Base-by-base conservation (phyloP, 2,888 invertebrate species). In the Volucella zonaria region DNA sequence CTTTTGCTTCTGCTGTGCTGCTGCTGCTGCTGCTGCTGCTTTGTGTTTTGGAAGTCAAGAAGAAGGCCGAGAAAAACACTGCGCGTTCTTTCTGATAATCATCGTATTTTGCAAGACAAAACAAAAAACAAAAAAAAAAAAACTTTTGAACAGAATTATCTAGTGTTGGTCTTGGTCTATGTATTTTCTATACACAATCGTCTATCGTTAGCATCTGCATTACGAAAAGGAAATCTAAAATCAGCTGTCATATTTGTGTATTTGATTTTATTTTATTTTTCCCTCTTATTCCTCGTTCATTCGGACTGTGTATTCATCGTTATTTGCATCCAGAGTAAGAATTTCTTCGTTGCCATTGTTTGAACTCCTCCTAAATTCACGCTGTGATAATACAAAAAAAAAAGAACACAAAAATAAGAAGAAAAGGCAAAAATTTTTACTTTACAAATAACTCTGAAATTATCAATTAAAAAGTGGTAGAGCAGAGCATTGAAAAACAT, bases 1-100 rank as follows among this genome's bases (percentile, higher is more conserved):
- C 66, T 82, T 73, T 74, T 54, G 38, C 58, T 68, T 51, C 59
- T 31, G 47, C 54, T 67, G 67, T 54, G 38, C 58, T 68, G 52
- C 59, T 31, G 47, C 54, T 67, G 74, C 79, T 54, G 38, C 58
- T 68, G 52, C 59, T 31, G 47, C 54, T 67, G 74, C 79, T 80
- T 83, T 83, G 80, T 76, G 75, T 78, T 80, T 80, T 76, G 79
- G 64, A 68, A 73, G 40, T 51, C 58, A 64, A 49, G 58, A 47
- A 70, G 54, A 51, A 40, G 58, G 47, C 11, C 47, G n/a, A 62
- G 47, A 9, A 71, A 68, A 80, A 83, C 64, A 75, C 47, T 76
- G 71, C 80, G 70, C 68, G 61, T 59, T 67, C 62, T 10, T 79
- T 74, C 43, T 38, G 15, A 70, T 71, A 82, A 66, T 77, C 59